Conservation (phyloP, 2,113 vertebrate genomes). For the Micronycteris hirsuta region DNA sequence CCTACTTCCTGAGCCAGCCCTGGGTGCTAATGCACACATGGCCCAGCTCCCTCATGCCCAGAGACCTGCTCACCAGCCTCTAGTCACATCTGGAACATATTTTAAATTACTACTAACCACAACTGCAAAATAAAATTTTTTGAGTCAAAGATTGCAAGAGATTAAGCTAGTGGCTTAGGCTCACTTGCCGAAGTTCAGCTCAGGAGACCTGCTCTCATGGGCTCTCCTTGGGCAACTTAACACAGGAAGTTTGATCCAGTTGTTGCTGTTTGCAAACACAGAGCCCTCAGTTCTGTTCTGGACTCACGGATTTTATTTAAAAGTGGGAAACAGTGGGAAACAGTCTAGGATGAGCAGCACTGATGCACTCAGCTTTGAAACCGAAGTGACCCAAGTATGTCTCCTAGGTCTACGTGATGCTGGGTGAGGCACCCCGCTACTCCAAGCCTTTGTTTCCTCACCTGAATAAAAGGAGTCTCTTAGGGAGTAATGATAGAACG, state of each 20-base stretch:
- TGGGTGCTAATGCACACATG: constrained; percentile 69
- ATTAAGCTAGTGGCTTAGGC: constrained; percentile 17
- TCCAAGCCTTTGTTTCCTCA: not conserved
- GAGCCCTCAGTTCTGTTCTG: not conserved
- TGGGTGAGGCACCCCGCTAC: not conserved
- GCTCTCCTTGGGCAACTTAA: not conserved
- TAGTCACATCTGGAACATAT: constrained; percentile 74
- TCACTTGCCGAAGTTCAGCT: not conserved
- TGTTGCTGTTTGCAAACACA: accelerated
- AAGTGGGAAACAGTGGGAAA: not conserved
- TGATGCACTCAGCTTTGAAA: not conserved
- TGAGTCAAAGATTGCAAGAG: constrained; percentile 53
- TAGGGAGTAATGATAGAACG: not conserved
- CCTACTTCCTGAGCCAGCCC: constrained; percentile 73
- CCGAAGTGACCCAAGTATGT: not conserved
- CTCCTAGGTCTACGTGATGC: not conserved
- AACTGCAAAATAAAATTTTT: constrained; percentile 66
- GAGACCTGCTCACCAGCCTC: constrained; percentile 36
- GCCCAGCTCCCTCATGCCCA: constrained; percentile 52
- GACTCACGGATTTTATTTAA: not conserved
- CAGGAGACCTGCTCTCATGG: not conserved
- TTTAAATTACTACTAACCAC: constrained; percentile 72
- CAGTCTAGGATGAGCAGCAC: not conserved
- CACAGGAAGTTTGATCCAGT: not conserved
- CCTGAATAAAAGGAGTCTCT: not conserved